Evolutionary conservation across 2,888 invertebrate species (phyloP).

Genomic region (Drosophila robusta): DNA sequence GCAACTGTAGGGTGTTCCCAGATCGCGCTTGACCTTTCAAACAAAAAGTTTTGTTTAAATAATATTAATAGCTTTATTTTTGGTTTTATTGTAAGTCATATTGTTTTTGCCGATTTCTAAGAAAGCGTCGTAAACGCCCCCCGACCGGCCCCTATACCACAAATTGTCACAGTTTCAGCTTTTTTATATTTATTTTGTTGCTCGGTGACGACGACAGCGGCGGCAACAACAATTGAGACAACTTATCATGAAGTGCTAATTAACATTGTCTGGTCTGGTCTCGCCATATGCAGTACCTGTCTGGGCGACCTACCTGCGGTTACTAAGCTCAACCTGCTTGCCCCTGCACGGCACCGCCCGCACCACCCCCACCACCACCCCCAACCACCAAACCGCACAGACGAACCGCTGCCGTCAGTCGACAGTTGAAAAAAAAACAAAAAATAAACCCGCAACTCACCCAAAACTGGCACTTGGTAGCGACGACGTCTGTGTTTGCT

Average conservation of each 20-base stretch:
- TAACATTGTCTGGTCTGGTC: constrained; percentile 74
- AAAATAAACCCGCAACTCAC: constrained; percentile 60
- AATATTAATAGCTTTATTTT: constrained; percentile 2
- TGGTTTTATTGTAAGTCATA: constrained; percentile 25
- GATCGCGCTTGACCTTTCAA: not conserved
- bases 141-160: constrained; percentile 2
- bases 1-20: not conserved
- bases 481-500: constrained; percentile 73
- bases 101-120: constrained; percentile 32
- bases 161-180: constrained; percentile 44
- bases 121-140: constrained; percentile 18
- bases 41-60: not conserved
- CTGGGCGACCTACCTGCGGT: constrained; percentile 72
- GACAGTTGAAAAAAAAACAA: constrained; percentile 21
- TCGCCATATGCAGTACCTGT: constrained; percentile 47
- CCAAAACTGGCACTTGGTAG: constrained; percentile 76
- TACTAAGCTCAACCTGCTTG: constrained; percentile 59
- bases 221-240: constrained; percentile 73
- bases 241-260: constrained; percentile 81
- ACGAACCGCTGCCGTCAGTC: constrained; percentile 33
- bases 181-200: not conserved
- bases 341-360: constrained; percentile 2
- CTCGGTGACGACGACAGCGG: constrained; percentile 13
- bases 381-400: constrained; percentile 12
- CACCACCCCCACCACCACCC: constrained; percentile 10